Evolutionary conservation across 2,888 invertebrate genomes (phyloP).

Genomic region (Tubulanus polymorphus): DNA sequence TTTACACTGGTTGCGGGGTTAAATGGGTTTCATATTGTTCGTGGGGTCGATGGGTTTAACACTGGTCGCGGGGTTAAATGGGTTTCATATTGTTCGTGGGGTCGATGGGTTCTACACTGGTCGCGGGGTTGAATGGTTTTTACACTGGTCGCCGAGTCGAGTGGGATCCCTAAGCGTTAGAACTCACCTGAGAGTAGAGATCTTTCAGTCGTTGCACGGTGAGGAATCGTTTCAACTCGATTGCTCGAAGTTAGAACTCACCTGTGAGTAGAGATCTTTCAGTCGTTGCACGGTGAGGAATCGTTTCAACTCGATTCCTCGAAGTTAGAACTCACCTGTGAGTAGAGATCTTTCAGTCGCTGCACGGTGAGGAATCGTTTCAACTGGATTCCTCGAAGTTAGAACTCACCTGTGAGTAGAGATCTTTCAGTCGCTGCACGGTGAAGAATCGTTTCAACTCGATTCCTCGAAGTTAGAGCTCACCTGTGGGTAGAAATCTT

Average conservation of each 20-base stretch:
- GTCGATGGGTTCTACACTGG: no score
- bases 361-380: constrained; percentile 40
- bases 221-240: constrained; percentile 44
- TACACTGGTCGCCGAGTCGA: no score
- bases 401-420: constrained; percentile 23
- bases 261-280: constrained; percentile 31
- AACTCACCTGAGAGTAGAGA: constrained; percentile 24
- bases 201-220: constrained; percentile 40
- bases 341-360: constrained; percentile 41
- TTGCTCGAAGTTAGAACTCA: no score
- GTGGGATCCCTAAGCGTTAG: no score
- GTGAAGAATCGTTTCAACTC: constrained; percentile 45
- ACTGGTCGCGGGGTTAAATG: no score
- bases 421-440: constrained; percentile 36
- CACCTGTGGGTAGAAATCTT: constrained; percentile 29
- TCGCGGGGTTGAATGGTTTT: no score
- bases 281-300: constrained; percentile 44
- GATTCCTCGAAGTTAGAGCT: no score
- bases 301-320: constrained; percentile 36
- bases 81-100: no score
- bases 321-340: not conserved
- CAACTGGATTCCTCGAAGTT: constrained; percentile 48
- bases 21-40: no score
- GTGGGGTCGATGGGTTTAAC: no score
- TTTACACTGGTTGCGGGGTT: no score